A percentile compares a stretch with the other conserved stretches of the same genome.
Conservation (phyloP, 2,888 invertebrate species). For the Tipula helvola region DNA sequence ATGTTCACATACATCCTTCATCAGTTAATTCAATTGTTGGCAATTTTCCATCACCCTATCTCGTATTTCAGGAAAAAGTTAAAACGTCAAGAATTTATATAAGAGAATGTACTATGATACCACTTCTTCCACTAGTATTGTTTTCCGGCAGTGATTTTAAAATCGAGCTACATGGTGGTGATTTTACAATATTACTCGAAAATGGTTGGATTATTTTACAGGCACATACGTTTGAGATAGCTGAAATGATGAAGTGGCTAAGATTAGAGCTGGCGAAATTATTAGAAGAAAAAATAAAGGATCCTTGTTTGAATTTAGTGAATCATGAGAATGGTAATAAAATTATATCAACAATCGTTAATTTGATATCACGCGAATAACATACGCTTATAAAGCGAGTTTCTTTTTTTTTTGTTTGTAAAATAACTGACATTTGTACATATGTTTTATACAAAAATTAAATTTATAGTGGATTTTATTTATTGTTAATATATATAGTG, state of each 20-base stretch:
- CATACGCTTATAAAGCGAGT: neutral
- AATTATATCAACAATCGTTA: constrained; percentile 63
- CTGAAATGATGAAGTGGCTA: constrained; percentile 69
- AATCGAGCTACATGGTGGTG: constrained; percentile 59
- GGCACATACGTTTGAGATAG: constrained; percentile 64
- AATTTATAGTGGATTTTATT: neutral
- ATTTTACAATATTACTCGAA: constrained; percentile 59
- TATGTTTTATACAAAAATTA: neutral
- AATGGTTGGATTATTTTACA: constrained; percentile 74
- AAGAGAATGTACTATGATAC: constrained; percentile 69
- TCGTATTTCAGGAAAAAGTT: constrained; percentile 74
- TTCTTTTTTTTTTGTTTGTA: neutral
- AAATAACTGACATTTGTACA: neutral
- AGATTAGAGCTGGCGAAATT: constrained; percentile 61
- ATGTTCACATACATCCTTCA: constrained; percentile 62
- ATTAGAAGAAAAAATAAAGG: constrained; percentile 71
- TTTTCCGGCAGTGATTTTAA: constrained; percentile 60
- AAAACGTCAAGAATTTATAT: constrained; percentile 69
- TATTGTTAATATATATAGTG: neutral
- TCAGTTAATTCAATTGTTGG: constrained; percentile 56
- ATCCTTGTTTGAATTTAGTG: constrained; percentile 60
- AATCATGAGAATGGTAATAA: constrained; percentile 61
- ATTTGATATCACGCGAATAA: constrained; percentile 49
- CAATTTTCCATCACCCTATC: constrained; percentile 58
- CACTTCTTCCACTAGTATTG: constrained; percentile 56